Percentiles rank a stretch among this genome's conserved stretches.
These are phyloP conservation scores for Fragum sueziense DNA, from an alignment of 2,888 invertebrate genomes.

Conservation along the genomic window DNA sequence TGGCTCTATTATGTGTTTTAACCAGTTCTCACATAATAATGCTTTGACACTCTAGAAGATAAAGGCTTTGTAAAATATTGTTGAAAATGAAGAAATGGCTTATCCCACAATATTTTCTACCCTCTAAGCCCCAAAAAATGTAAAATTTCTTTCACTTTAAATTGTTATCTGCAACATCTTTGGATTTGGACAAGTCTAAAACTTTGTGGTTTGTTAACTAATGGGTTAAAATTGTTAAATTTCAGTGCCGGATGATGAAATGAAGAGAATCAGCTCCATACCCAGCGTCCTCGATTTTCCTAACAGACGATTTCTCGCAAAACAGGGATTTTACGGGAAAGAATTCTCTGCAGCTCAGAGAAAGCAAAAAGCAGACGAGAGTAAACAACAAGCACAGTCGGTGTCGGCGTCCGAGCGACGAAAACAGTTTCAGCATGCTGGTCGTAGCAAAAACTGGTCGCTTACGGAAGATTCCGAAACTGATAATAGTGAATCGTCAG, in stretches of 20 bases:
- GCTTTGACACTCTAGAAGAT: too few species aligned
- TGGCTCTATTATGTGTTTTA: too few species aligned
- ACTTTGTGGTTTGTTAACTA: too few species aligned
- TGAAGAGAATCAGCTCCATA: conserved; percentile 39
- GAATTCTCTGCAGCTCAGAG: conserved; percentile 17
- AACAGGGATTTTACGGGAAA: conserved; percentile 62
- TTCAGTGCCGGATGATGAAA: conserved; percentile 45
- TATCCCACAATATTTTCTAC: too few species aligned
- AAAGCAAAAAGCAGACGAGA: background rate
- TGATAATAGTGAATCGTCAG: background rate
- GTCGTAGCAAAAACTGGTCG: conserved; percentile 53
- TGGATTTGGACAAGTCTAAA: too few species aligned
- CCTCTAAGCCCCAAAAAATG: too few species aligned
- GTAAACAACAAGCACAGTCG: background rate
- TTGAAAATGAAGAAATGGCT: too few species aligned
- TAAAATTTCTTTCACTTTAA: too few species aligned
- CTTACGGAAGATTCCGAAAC: conserved; percentile 47
- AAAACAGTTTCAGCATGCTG: conserved; percentile 45
- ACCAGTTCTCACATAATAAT: too few species aligned
- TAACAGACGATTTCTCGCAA: conserved; percentile 59
- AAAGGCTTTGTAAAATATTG: too few species aligned
- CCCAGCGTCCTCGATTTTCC: conserved; percentile 54
- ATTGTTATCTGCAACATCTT: too few species aligned
- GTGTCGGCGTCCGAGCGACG: conserved; percentile 46
- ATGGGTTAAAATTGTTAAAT: too few species aligned